These are phyloP conservation scores for Phymatocera aterrima DNA, from an alignment of 2,888 invertebrate species.

Conservation along the genomic window DNA sequence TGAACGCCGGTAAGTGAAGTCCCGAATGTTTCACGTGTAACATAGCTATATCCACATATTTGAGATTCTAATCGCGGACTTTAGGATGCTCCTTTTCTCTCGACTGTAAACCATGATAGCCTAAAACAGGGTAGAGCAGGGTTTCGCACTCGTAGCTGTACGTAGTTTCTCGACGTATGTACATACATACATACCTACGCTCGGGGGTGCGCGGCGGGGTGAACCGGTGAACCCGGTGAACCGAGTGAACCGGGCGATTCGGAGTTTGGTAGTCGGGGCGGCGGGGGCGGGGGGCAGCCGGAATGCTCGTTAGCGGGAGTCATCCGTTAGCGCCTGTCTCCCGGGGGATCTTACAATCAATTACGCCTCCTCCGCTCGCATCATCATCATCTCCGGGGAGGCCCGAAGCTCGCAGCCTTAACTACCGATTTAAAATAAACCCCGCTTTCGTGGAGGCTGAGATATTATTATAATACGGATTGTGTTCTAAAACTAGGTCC, in stretches of 20 bases:
- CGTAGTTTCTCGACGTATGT: no score
- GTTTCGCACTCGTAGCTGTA: no score
- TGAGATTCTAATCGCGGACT: no score
- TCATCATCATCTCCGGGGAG: constrained; percentile 73
- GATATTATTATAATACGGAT: constrained; percentile 50
- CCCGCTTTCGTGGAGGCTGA: constrained; percentile 52
- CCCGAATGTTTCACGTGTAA: neutral
- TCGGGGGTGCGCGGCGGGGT: constrained; percentile 49
- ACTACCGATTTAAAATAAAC: constrained; percentile 73
- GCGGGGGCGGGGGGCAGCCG: constrained; percentile 60
- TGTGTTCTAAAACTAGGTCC: constrained; percentile 47
- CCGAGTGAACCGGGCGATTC: constrained; percentile 14
- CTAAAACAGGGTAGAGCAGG: no score
- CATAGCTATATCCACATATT: no score
- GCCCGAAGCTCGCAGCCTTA: constrained; percentile 67
- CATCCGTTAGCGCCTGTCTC: constrained; percentile 75
- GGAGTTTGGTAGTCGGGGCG: constrained; percentile 52
- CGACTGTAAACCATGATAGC: no score
- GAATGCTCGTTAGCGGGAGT: constrained; percentile 74
- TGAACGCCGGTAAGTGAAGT: constrained; percentile 58
- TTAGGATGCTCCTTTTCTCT: constrained; percentile 50
- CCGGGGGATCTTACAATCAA: constrained; percentile 73
- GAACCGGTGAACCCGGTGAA: neutral
- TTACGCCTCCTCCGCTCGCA: constrained; percentile 72
- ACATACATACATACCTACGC: no score